Conservation (phyloP, 2,113 vertebrate species). For the Sebastes schlegelii region DNA sequence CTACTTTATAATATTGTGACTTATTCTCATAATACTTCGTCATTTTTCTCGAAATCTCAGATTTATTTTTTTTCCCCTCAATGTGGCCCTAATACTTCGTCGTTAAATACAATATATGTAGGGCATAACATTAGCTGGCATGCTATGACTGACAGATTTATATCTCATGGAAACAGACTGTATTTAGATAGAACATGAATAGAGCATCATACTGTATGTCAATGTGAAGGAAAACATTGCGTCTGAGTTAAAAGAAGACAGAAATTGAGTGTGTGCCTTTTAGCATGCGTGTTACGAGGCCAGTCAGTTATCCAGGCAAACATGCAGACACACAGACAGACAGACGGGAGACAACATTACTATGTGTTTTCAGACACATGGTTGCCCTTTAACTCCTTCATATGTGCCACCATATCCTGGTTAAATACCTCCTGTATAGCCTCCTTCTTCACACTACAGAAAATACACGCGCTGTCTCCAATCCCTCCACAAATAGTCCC, state of each 20-base stretch:
- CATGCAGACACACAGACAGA: slow-evolving; percentile 20
- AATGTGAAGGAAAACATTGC: slow-evolving; percentile 18
- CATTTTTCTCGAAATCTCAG: too few species aligned
- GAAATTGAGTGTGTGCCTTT: background rate
- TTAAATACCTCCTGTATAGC: slow-evolving; percentile 27
- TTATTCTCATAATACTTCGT: too few species aligned
- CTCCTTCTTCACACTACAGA: slow-evolving; percentile 58
- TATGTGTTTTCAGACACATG: slow-evolving; percentile 59
- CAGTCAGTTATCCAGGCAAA: background rate
- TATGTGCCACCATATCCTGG: slow-evolving; percentile 34
- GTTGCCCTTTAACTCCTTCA: slow-evolving; percentile 40
- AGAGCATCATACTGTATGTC: slow-evolving; percentile 4
- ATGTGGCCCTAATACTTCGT: too few species aligned
- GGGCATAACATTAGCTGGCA: background rate
- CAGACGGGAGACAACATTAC: slow-evolving; percentile 54
- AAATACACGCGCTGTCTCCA: slow-evolving; percentile 51
- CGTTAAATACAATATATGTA: background rate
- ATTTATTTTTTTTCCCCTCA: too few species aligned
- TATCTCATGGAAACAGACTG: slow-evolving; percentile 54
- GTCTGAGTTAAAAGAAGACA: background rate
- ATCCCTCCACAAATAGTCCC: slow-evolving; percentile 69
- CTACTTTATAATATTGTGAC: too few species aligned
- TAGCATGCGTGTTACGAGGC: background rate
- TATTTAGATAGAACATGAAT: slow-evolving; percentile 55
- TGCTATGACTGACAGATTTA: slow-evolving; percentile 17